Base-by-base conservation (phyloP, 2,113 vertebrate species). In the Hemibagrus wyckioides region DNA sequence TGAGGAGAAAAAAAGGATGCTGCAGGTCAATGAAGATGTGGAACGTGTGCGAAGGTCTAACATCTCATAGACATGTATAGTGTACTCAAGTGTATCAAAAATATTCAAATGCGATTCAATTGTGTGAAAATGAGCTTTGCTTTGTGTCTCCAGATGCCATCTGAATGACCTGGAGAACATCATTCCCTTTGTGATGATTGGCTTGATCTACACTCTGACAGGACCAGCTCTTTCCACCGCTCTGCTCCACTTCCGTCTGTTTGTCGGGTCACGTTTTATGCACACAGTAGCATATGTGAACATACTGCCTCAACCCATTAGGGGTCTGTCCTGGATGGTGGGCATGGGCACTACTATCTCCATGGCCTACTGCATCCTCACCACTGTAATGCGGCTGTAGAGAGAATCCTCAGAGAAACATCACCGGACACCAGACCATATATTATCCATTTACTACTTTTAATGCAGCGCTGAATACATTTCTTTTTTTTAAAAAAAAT, bases 101-200 rank as follows among this genome's bases (percentile, higher is more conserved):
- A 33, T 28, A 14, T 13, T 33, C 17, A 13, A 25, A 25, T 19
- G 0, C 39, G 23, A 3, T 4, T 41, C 54, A 15, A 56, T 80
- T 36, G 52, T 80, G 52, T 80, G 23, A 59, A 39, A 81, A 41
- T 41, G n/a, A 81, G 19, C 36, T 63, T 56, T 54, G 11, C 56
- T 39, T 25, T 54, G 56, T 61, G 14, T 76, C 11, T 80, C 0
- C 69, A 99, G 98, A 87, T 95, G 94, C 87, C 98, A 99, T 90
- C 94, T 92, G 93, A 99, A 99, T n/a, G 97, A 99, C 92, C 89
- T 99, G 89, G 98, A 99, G 89, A 99, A 97, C 52, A 93, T 99
- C 0, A n/a, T 98, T 67, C 98, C 98, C 0, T 99, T 98, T 41
- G 41, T 98, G 21, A 85, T 96, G 15, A 88, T 98, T 1, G 97